These are phyloP conservation scores for Myiagra hebetior DNA, from an alignment of 2,113 vertebrate species.

Conservation along the genomic window DNA sequence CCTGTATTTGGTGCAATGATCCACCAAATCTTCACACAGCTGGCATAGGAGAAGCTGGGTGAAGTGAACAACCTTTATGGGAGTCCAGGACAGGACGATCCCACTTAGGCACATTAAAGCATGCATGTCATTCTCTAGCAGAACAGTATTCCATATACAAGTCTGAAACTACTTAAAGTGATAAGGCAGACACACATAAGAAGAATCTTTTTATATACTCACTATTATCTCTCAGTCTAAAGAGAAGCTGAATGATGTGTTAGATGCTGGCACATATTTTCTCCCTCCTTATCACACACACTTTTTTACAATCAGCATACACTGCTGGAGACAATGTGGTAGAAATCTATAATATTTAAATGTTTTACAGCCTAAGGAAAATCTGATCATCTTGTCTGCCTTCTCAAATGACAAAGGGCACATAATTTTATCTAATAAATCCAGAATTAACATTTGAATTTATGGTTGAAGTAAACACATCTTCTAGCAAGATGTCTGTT, in stretches of 20 bases:
- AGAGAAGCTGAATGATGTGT: background rate
- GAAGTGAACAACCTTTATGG: background rate
- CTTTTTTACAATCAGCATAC: background rate
- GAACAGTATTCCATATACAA: background rate
- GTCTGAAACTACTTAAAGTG: background rate
- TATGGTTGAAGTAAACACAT: slow-evolving; percentile 36
- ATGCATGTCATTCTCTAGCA: background rate
- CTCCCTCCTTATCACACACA: background rate
- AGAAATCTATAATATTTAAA: slow-evolving; percentile 29
- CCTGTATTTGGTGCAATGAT: background rate
- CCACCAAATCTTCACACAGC: background rate
- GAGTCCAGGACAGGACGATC: background rate
- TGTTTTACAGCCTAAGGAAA: slow-evolving; percentile 9
- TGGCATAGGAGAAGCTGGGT: background rate
- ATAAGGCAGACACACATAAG: background rate
- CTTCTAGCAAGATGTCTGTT: slow-evolving; percentile 43
- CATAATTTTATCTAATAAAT: slow-evolving; percentile 40
- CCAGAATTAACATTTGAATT: slow-evolving; percentile 50
- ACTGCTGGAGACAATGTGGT: background rate
- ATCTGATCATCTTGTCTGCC: background rate
- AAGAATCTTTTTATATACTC: background rate
- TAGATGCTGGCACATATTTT: background rate
- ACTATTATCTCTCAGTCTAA: background rate
- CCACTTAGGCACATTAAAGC: background rate
- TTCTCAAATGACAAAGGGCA: slow-evolving; percentile 35